Base-by-base conservation (phyloP, 2,113 vertebrate genomes). In the Pterocles gutturalis region DNA sequence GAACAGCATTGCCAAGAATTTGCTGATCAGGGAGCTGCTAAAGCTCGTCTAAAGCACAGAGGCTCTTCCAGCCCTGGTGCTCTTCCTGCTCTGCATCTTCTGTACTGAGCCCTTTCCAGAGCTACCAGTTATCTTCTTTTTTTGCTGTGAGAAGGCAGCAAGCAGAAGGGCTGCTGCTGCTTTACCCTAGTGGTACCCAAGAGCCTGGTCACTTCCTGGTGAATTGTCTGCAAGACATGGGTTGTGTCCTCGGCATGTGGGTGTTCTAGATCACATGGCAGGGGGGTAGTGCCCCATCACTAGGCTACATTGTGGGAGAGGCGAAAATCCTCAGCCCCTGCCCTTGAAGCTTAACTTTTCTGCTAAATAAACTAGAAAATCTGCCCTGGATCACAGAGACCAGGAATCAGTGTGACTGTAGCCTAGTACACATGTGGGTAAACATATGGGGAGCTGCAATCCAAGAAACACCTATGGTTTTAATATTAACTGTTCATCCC, bases 141-240 rank as follows among this genome's bases (percentile, higher is more conserved):
- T 8, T 45, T 25, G 33, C 49, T 77, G 14, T 5, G 25, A 57
- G 26, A 70, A 78, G 64, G 36, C 51, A 81, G 64, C 45, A 55
- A 82, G 43, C 34, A 49, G 17, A 91, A 26, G 24, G 28, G 58
- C 51, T 55, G 81, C 46, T 54, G 25, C 89, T 66, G 33, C 46
- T 81, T 64, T 60, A 41, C 29, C 36, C 51, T 15, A 22, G 46
- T 5, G 33, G 36, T 29, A n/a, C 6, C 36, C 17, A n/a, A 43
- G 17, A 49, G 67, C 0, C 0, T 8, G 26, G n/a, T 45, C 53
- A 66, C 17, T 45, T 45, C 3, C 4, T n/a, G 36, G 28, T 64
- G 19, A 25, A 49, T 51, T 1, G 1, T 7, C 10, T 21, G 43
- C 0, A 1, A 81, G 26, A 45, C 1, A 0, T 0, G 1, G 33